Percentiles rank a stretch among this genome's conserved stretches.
Evolutionary conservation across 2,797 vertebrate species (phyloP).

Genomic region (Lemur catta): DNA sequence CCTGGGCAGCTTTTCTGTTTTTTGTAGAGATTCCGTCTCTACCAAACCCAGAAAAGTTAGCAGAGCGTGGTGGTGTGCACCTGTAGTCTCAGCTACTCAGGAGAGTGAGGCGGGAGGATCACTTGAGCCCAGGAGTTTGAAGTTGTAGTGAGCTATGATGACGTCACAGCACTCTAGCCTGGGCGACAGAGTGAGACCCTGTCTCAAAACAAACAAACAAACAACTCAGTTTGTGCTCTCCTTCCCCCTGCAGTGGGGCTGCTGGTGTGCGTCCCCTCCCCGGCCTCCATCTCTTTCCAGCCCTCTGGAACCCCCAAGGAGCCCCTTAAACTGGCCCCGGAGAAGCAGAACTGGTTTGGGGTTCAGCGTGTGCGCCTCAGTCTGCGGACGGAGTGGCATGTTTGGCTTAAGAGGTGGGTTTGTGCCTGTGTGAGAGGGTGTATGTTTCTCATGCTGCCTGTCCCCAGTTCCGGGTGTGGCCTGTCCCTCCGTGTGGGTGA

Average conservation of each 20-base stretch:
- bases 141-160: too few relatives aligned
- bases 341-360: background rate
- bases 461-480: background rate
- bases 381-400: background rate
- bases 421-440: background rate
- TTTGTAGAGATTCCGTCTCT: background rate
- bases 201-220: background rate
- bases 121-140: background rate
- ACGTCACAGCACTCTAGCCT: background rate
- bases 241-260: background rate
- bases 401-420: background rate
- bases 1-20: background rate
- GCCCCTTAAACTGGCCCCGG: background rate
- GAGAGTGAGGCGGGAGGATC: background rate
- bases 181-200: background rate
- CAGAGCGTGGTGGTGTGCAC: fast-evolving
- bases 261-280: background rate
- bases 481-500: background rate
- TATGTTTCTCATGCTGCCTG: background rate
- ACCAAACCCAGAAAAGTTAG: background rate
- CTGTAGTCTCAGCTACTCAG: background rate
- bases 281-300: background rate
- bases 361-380: too few relatives aligned
- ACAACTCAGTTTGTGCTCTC: background rate
- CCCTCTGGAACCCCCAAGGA: background rate